Base-by-base conservation (phyloP, 2,888 invertebrate genomes). In the Zaprionus obscuricornis region DNA sequence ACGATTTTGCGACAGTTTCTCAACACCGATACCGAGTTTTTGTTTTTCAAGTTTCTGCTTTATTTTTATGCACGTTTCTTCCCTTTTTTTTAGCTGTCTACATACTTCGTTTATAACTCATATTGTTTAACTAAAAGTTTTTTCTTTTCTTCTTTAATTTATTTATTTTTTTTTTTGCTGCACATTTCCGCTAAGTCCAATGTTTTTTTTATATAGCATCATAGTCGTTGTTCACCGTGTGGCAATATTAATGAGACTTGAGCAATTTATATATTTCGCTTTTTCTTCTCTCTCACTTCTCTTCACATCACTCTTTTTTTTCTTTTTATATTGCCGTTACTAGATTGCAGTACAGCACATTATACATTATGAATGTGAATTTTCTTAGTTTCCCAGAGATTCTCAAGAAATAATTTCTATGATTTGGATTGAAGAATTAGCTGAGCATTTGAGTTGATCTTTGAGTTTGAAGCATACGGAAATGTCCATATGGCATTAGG, bases 1-100 rank as follows among this genome's bases (percentile, higher is more conserved):
- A 52, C 65, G 45, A 56, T 26, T 60, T 73, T 66, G 75, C 54
- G 71, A 74, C 72, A 72, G 37, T 72, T 74, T 74, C 58, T 66
- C 40, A 66, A 39, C 27, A 18, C 18, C n/a, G 29, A 39, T 17
- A 8, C 13, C 2, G 13, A 18, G 10, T 17, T 14, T 36, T 36
- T 10, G 7, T n/a, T 27, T 59, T 34, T 34, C 8, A 13, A 13
- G 17, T 16, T 29, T 36, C 45, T 45, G 22, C 29, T 50, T 36
- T 31, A 16, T 64, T 64, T n/a, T 66, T 37, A 45, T 45, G 36
- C 46, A 37, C 56, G 51, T 36, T 42, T 57, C 33, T 51, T 51
- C 17, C 26, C 36, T 17, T 54, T 34, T 45, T 52, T 74, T 49
- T 40, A 27, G 43, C 10, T 40, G 58, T 37, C 42, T 29, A 45